These are phyloP conservation scores for Tigriopus japonicus DNA, from an alignment of 1,140 invertebrate species.

Conservation along the genomic window DNA sequence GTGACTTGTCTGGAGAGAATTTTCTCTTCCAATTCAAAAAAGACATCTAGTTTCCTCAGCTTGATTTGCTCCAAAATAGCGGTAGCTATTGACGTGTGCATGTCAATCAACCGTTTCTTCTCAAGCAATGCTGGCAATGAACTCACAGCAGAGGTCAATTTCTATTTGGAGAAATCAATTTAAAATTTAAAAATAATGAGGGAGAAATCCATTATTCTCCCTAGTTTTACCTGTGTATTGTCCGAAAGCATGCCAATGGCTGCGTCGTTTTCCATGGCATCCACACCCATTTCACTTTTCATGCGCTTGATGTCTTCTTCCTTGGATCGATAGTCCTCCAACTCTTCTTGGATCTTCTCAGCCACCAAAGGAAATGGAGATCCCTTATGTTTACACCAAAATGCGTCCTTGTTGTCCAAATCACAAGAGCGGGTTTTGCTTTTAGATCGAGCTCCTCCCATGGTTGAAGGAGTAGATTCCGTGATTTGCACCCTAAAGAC, in stretches of 20 bases:
- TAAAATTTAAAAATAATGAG: too few species aligned
- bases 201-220: too few species aligned
- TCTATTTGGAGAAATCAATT: constrained; percentile 29
- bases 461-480: constrained; percentile 7
- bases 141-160: constrained; percentile 80
- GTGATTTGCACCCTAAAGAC: too few species aligned
- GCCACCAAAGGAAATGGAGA: constrained; percentile 40
- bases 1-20: constrained; percentile 48
- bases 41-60: constrained; percentile 72
- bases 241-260: constrained; percentile 19
- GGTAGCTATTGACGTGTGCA: constrained; percentile 95
- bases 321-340: constrained; percentile 79
- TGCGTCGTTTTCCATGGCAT: constrained; percentile 34
- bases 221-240: background rate
- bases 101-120: constrained; percentile 90
- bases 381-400: constrained; percentile 83
- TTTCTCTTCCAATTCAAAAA: constrained; percentile 95
- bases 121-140: constrained; percentile 88
- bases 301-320: constrained; percentile 48
- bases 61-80: constrained; percentile 53
- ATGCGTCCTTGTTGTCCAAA: constrained; percentile 63
- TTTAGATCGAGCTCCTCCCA: constrained; percentile 20
- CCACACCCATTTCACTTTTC: constrained; percentile 35
- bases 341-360: constrained; percentile 91
- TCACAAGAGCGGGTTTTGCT: constrained; percentile 73